phyloP scores from a whole-genome alignment of 2,113 vertebrate species.

The Lanius collurio region DNA sequence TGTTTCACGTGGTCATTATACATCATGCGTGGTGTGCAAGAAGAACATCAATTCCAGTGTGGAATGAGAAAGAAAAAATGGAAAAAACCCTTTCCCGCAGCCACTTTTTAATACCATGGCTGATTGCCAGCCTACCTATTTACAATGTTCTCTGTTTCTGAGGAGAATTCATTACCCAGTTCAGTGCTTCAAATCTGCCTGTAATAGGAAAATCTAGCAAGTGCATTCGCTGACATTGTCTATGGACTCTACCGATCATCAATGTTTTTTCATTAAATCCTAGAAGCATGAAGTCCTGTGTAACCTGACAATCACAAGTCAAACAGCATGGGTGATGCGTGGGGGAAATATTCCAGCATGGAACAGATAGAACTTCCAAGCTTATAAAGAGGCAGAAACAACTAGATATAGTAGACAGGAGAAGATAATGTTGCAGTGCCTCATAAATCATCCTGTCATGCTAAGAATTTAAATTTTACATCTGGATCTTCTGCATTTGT shows the following conservation, averaged over 20 bases:
- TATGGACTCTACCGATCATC: background rate
- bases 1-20: background rate
- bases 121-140: background rate
- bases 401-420: background rate
- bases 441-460: background rate
- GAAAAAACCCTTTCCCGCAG: background rate
- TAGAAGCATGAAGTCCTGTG: background rate
- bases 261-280: background rate
- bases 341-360: background rate
- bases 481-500: background rate
- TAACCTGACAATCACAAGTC: background rate
- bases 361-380: background rate
- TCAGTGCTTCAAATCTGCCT: background rate
- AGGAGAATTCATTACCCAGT: background rate
- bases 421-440: background rate
- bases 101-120: background rate
- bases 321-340: accelerated
- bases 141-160: background rate
- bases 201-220: background rate
- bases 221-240: background rate
- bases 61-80: background rate
- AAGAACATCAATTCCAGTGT: background rate
- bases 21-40: background rate
- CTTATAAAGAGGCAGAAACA: background rate
- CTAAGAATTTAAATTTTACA: conserved; percentile 7